phyloP scores from a whole-genome alignment of 1,140 invertebrate species.

The Drosophila pachea region DNA sequence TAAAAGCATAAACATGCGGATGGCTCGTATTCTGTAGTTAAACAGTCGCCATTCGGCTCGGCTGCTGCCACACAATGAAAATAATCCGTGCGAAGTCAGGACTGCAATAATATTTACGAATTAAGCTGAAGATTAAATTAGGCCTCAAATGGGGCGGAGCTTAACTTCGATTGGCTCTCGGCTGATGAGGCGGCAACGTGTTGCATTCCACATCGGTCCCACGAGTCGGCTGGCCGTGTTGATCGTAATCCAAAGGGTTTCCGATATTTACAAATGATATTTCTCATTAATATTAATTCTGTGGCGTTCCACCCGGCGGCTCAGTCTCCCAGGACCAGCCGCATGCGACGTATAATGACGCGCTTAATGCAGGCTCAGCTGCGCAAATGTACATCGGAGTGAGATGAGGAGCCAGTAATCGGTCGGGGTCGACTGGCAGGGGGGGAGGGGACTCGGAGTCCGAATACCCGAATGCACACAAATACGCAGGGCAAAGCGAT shows the following conservation, averaged over 20 bases:
- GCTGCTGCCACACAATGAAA: constrained; percentile 14
- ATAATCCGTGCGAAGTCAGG: constrained; percentile 10
- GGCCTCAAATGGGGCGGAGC: constrained; percentile 9
- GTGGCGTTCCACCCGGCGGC: too few relatives aligned
- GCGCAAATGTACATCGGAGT: too few relatives aligned
- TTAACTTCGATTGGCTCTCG: neutral
- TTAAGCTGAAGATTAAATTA: constrained; percentile 11
- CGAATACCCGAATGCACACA: too few relatives aligned
- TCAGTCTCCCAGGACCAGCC: too few relatives aligned
- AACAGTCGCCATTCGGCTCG: constrained; percentile 10
- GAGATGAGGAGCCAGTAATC: too few relatives aligned
- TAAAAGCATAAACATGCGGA: constrained; percentile 61
- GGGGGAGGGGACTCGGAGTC: neutral
- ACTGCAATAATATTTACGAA: constrained; percentile 25
- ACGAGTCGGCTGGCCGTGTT: neutral
- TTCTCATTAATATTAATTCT: constrained; percentile 2
- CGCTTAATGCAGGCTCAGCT: too few relatives aligned
- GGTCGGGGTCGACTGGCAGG: too few relatives aligned
- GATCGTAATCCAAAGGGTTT: constrained; percentile 1
- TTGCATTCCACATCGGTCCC: constrained; percentile 2
- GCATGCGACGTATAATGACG: too few relatives aligned
- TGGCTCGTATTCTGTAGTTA: constrained; percentile 3
- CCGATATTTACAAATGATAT: neutral
- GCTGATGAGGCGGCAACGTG: neutral
- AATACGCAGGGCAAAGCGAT: too few relatives aligned